Base-by-base conservation (phyloP, 2,888 invertebrate genomes). In the Andrena chrysosceles region DNA sequence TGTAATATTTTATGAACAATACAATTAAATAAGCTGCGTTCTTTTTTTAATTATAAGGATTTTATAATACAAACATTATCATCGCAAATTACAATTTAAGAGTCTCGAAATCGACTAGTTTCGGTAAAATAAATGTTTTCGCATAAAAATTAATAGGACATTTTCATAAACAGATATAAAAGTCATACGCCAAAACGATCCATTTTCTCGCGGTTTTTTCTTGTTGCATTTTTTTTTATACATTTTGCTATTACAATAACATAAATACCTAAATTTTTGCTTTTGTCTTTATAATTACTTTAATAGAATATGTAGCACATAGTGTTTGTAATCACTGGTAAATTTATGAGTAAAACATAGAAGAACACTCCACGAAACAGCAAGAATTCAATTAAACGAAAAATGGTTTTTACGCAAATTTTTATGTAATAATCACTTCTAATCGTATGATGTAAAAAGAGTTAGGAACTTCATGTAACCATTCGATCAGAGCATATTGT, bases 31-130 rank as follows among this genome's bases (percentile, higher is more conserved):
- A 48, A 52, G 54, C 26, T 10, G 2, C 48, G 16, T 70, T 26
- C 6, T 0, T 59, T 66, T 60, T 16, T 29, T 26, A 26, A 10
- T 6, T 35, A 64, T 26, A 52, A 35, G 42, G 23, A 35, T 70
- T 64, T 66, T 35, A 6, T 20, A 56, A 67, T 56, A 56, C 10
- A 72, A 63, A 52, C 33, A 52, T 59, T 62, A 48, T 71, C 60
- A 48, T 54, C 66, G 48, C 16, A 62, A 31, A 49, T 42, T 67
- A 76, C n/a, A 64, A 48, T 63, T 48, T 60, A 52, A 60, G 13
- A 76, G 31, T 66, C 69, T 70, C 59, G 33, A 35, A 59, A 23
- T 23, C 76, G 70, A 80, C 79, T 80, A 80, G 79, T 60, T 52
- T n/a, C 52, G 23, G n/a, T 75, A 23, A 69, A 79, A 63, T 69